Conservation (phyloP, 2,113 vertebrate species). For the Pagrus major region DNA sequence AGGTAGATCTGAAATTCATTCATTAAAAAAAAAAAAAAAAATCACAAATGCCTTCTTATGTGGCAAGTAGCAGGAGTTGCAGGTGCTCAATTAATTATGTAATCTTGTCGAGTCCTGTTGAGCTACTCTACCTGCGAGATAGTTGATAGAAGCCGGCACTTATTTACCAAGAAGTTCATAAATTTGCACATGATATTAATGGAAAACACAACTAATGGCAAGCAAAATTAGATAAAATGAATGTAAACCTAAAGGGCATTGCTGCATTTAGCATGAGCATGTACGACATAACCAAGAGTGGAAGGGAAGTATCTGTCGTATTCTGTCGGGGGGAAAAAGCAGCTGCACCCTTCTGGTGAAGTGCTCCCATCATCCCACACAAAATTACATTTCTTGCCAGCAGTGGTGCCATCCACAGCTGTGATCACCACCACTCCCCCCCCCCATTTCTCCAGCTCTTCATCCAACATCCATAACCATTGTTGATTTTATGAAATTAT, state of each 20-base stretch:
- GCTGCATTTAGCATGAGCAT: not conserved
- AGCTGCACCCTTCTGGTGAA: conserved; percentile 67
- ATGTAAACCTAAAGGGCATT: not conserved
- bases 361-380: conserved; percentile 40
- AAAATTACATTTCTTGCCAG: conserved; percentile 55
- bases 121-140: not conserved
- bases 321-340: conserved; percentile 37
- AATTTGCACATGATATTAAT: not conserved
- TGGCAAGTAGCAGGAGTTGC: not conserved
- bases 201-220: not conserved
- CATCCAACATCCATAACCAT: conserved; percentile 53
- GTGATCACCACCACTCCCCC: conserved; percentile 31
- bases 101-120: not conserved
- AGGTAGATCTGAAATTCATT: not conserved
- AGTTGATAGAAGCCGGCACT: not conserved
- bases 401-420: conserved; percentile 61
- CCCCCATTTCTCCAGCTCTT: not conserved
- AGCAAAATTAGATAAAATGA: not conserved
- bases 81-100: not conserved
- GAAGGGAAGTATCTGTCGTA: conserved; percentile 29
- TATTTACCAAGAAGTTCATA: not conserved
- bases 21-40: too few relatives aligned
- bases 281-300: conserved; percentile 5
- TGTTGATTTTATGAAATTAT: conserved; percentile 77
- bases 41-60: not conserved